Evolutionary conservation across 2,888 invertebrate genomes (phyloP), one percentile per base, ranked within the genome.

Genomic region (Dioctria linearis): DNA sequence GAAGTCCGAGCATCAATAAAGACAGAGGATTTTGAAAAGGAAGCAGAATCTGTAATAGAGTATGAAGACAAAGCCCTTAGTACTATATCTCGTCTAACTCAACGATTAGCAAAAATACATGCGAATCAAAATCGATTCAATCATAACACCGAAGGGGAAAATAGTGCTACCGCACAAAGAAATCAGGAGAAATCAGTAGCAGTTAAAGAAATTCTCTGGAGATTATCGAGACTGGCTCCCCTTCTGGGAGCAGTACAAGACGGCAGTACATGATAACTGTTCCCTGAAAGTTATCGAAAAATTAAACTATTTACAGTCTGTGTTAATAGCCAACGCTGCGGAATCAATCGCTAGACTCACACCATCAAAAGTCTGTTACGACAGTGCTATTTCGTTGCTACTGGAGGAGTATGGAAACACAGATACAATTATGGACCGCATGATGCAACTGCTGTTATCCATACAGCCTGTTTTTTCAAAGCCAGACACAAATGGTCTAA

Each of bases 191-290:
- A 13, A 3, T 1, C 2, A n/a, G 8, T 5, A 2, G 57, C n/a
- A 13, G 11, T 25, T 13, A 57, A 57, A 13, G 73, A 8, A 59
- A 75, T 46, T 8, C 67, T 81, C 13, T 73, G 0, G 25, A 25
- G 25, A 46, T 46, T 46, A 6, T 46, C 8, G 46, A 46, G 46
- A 46, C 5, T 46, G 46, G 46, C 5, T 81, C 69, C 81, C 79
- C 39, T 79, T 81, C 46, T 81, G 79, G 79, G 78, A 82, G 49
- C 80, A 82, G 73, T 78, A 73, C 39, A 69, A 71, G 13, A 73
- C 80, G 39, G 39, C 69, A 9, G 75, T 79, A 11, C 81, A 80
- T 80, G 75, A 79, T 8, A 81, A 81, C 57, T 13, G 3, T 4
- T 80, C 80, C 8, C 69, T 76, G 25, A 51, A 51, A 9, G 76